Evolutionary conservation across 2,797 vertebrate species (phyloP).

Genomic region (Bufotes viridis): DNA sequence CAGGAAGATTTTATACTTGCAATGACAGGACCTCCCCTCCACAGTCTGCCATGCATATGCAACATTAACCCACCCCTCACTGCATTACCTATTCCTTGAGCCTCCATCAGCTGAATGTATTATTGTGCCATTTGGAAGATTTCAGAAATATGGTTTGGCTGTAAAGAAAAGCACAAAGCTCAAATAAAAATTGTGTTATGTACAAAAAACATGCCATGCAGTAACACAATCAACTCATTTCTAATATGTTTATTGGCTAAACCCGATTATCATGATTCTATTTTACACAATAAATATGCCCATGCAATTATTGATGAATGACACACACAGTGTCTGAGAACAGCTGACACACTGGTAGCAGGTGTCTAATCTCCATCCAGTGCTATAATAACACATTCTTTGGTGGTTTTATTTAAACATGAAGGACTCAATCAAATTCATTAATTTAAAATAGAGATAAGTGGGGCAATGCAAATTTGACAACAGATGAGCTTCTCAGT

Average conservation of each 20-base stretch:
- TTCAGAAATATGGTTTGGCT: neutral
- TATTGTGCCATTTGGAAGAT: neutral
- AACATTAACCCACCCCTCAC: conserved; percentile 2
- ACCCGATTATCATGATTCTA: conserved; percentile 32
- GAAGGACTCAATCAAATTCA: conserved; percentile 14
- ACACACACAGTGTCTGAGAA: conserved; percentile 20
- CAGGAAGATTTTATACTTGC: neutral
- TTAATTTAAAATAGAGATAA: conserved; percentile 26
- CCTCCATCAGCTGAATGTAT: neutral
- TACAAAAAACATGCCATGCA: neutral
- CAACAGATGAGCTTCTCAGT: conserved; percentile 22
- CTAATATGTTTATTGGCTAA: conserved; percentile 37
- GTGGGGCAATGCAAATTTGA: conserved; percentile 35
- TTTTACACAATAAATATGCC: conserved; percentile 31
- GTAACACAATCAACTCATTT: neutral
- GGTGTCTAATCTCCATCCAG: conserved; percentile 48
- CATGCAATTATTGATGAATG: conserved; percentile 51
- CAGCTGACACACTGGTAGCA: conserved; percentile 50
- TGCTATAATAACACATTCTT: conserved; percentile 42
- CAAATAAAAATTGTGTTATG: neutral
- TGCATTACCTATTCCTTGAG: neutral
- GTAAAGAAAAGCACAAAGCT: neutral
- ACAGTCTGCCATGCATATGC: neutral
- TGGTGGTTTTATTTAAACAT: conserved; percentile 10
- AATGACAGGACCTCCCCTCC: neutral